Base-by-base conservation (phyloP, 2,797 vertebrate species). In the Leptodactylus fallax region DNA sequence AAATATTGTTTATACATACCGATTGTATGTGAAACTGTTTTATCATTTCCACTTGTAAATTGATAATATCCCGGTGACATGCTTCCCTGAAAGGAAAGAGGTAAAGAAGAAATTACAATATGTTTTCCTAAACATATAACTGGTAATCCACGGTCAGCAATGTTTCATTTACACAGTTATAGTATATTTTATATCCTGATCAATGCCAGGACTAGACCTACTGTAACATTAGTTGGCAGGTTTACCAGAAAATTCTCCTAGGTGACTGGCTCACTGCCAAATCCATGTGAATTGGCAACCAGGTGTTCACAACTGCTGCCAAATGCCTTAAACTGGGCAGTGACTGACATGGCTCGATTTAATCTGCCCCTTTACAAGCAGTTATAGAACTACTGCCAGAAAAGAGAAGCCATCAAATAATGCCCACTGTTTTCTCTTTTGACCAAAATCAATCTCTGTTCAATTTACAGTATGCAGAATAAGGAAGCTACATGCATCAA, bases 31-130 rank as follows among this genome's bases (percentile, higher is more conserved):
- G 98, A 92, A 99, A 99, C 92, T 99, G 98, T 65, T 97, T 97
- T 85, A 99, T 96, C 98, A 99, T 99, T 93, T 99, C 98, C 89
- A 99, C 96, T 94, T 99, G 98, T 65, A 99, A 95, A 95, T 99
- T 99, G 90, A 99, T 95, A 85, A 99, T 96, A 92, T 99, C 98
- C 91, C 95, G 94, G 92, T 99, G 98, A 88, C 97, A 98, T 0
- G 95, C 91, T 90, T 99, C 97, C 91, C 98, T 99, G 92, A 19
- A 81, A 85, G 76, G 71, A 81, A 83, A 80, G 72, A 21, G 45
- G 17, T 12, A 21, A 16, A 45, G 3, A 23, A 76, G 49, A 53
- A 49, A 49, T 49, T 49, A 49, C 49, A 67, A 81, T 49, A 78
- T 51, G 25, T 78, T 25, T 36, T 36, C 51, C 2, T 4, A 9